phyloP scores from a whole-genome alignment of 2,113 vertebrate genomes.

The Microtus pennsylvanicus region DNA sequence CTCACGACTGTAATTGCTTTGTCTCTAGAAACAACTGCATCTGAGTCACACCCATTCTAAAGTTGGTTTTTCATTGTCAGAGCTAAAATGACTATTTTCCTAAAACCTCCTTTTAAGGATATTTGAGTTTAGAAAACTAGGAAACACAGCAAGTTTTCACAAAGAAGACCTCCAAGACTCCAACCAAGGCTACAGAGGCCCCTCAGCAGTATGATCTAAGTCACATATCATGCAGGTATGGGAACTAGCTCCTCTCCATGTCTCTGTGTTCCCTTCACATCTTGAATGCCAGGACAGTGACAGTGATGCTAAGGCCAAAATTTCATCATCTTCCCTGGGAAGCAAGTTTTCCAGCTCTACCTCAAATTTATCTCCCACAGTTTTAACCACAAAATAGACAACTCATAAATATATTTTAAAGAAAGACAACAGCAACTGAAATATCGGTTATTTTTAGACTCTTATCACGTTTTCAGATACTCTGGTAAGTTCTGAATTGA shows the following conservation, averaged over 20 bases:
- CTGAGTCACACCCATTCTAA: background rate
- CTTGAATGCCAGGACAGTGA: background rate
- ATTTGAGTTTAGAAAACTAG: background rate
- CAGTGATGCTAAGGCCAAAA: background rate
- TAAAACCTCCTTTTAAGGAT: background rate
- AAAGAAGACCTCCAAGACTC: background rate
- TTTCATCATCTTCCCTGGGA: background rate
- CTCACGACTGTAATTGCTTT: background rate
- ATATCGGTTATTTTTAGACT: background rate
- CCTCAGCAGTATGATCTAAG: background rate
- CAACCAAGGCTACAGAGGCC: background rate
- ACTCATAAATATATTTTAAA: conserved; percentile 14
- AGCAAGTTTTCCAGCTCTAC: background rate
- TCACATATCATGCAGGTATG: background rate
- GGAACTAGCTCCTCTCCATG: background rate
- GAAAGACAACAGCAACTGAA: background rate
- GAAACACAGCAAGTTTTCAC: background rate
- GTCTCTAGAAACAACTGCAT: background rate
- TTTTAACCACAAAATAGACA: conserved; percentile 10
- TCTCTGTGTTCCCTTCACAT: background rate
- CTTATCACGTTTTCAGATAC: background rate
- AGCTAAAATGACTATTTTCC: background rate
- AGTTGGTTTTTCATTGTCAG: background rate
- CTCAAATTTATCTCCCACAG: background rate
- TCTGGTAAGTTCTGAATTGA: background rate